These are phyloP conservation scores for Trichosurus vulpecula DNA, from an alignment of 2,797 vertebrate genomes.

Conservation along the genomic window DNA sequence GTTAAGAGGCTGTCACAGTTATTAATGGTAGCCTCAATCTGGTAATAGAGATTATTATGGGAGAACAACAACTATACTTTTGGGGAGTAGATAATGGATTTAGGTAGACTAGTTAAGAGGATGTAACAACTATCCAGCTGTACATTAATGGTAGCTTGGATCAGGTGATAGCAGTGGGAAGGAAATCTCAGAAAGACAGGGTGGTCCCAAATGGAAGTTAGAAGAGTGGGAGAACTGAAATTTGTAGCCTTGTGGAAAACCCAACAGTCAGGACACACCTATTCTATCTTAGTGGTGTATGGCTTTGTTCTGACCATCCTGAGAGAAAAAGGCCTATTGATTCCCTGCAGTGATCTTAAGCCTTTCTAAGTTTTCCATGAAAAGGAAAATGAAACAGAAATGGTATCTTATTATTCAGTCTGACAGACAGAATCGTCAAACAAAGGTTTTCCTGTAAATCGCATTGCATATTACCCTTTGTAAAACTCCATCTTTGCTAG, in stretches of 20 bases:
- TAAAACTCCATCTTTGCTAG: conserved; percentile 62
- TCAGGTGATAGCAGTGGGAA: neutral
- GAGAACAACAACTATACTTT: neutral
- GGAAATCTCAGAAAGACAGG: neutral
- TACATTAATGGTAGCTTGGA: neutral
- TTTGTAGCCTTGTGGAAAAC: neutral
- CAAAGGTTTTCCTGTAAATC: conserved; percentile 67
- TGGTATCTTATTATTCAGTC: conserved; percentile 60
- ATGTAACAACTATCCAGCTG: neutral
- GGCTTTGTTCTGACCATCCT: neutral
- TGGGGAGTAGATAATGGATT: neutral
- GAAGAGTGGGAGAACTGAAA: neutral
- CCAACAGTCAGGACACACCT: neutral
- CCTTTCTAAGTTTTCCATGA: conserved; percentile 43
- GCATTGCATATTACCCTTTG: conserved; percentile 59
- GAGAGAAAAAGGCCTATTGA: neutral
- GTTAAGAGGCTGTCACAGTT: too few relatives aligned
- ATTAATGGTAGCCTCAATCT: neutral
- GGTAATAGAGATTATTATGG: neutral
- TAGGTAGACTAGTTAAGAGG: neutral
- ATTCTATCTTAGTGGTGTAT: neutral
- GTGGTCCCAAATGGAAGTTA: neutral
- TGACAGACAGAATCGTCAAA: conserved; percentile 69
- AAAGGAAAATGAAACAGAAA: conserved; percentile 66
- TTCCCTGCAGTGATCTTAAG: conserved; percentile 38